Conservation (phyloP, 2,113 vertebrate species). For the Saimiri boliviensis region DNA sequence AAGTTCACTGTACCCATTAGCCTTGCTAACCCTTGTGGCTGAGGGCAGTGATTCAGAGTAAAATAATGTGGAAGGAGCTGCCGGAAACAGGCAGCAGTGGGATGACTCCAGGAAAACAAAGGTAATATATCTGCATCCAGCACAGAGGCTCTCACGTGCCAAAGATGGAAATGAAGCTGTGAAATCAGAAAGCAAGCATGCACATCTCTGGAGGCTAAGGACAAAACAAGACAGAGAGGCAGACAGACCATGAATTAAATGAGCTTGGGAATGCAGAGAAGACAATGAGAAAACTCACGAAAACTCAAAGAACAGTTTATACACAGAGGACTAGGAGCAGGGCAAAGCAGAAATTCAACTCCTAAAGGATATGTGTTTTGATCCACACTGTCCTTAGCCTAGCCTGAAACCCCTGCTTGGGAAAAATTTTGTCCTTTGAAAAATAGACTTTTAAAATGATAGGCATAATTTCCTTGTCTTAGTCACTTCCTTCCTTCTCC, state of each 20-base stretch:
- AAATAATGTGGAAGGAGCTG: not conserved
- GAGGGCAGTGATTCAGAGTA: not conserved
- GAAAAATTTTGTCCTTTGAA: conserved; percentile 48
- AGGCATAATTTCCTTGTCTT: conserved; percentile 68
- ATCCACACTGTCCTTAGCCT: not conserved
- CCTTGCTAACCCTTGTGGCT: not conserved
- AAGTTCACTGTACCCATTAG: not conserved
- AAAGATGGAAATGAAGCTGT: conserved; percentile 1
- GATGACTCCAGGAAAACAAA: not conserved
- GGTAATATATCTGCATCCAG: not conserved
- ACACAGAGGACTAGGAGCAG: not conserved
- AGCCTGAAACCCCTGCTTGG: not conserved
- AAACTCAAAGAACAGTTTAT: not conserved
- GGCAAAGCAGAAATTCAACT: not conserved
- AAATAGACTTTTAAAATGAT: conserved; percentile 56
- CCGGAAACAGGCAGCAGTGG: not conserved
- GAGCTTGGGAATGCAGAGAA: not conserved
- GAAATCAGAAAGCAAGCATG: not conserved
- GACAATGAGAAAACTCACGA: not conserved
- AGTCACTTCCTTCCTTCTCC: conserved; percentile 74
- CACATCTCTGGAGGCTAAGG: not conserved
- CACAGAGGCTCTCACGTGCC: not conserved
- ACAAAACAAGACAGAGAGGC: not conserved
- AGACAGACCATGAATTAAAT: not conserved
- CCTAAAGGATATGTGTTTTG: not conserved